Evolutionary conservation across 2,888 invertebrate genomes (phyloP), one percentile per base, ranked within the genome.

Genomic region (Maniola hyperantus): DNA sequence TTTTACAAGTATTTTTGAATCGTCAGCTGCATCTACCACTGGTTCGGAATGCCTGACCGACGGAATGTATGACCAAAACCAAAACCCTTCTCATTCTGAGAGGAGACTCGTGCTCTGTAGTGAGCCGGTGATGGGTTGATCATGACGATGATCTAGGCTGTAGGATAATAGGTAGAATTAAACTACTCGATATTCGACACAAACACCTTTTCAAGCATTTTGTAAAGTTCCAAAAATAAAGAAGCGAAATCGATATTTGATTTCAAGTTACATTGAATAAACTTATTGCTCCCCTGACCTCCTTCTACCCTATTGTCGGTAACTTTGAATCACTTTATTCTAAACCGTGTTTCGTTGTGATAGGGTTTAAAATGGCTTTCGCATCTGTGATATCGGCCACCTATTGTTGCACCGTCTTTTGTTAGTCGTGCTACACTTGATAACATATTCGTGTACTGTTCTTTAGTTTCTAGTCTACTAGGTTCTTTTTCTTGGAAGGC

Each of bases 241-340:
- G 57, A 51, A 58, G 51, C 62, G 62, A 65, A 75, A 74, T 74
- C 74, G 71, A 76, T 76, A 74, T 72, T 66, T 69, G 74, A 72
- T 73, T 73, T 68, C 71, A 55, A 71, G 73, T 74, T 72, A 64
- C 67, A 68, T 71, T 73, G 72, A 69, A 70, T 71, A 71, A 74
- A 72, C 74, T 77, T 74, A 77, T 75, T 74, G 73, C 72, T 69
- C 71, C 66, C 69, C 76, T 82, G 86, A 84, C 85, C 85, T 79
- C 76, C 70, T 85, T 85, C 74, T 64, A 71, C 62, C 71, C 71
- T 64, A 73, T 79, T 76, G 80, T 77, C 46, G 53, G 66, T 55
- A 42, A 44, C 54, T 57, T 57, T 61, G 33, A 15, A 59, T 64
- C 20, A 65, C 46, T 48, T 48, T 36, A 61, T 26, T 53, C n/a